Base-by-base conservation (phyloP, 2,797 vertebrate genomes). In the Tokudaia muenninki region DNA sequence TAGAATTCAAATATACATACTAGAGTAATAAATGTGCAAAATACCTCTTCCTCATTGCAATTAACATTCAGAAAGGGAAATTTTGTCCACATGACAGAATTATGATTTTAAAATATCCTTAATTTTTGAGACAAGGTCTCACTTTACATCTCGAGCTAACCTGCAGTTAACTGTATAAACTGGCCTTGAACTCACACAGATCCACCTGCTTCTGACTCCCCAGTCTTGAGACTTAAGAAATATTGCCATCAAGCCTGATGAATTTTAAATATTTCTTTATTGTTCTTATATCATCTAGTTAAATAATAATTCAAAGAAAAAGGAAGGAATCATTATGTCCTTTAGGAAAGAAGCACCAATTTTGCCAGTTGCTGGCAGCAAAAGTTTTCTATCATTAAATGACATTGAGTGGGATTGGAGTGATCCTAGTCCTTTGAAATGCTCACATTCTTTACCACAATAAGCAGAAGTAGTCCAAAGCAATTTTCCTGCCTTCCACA, bases 331-430 rank as follows among this genome's bases (percentile, higher is more conserved):
- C 57, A 29, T 78, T 95, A 57, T 72, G 57, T 77, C 26, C 11
- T 95, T n/a, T 89, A 31, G 61, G 55, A 94, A 95, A 90, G 50
- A 87, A 96, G 74, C 87, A 72, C 24, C 90, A 92, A 89, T 87
- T 91, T 93, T 97, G 29, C 80, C 6, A 59, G 57, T 84, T 90
- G 22, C 65, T 87, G 44, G 86, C 94, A 95, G 55, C 47, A 89
- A 96, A 96, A 81, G 31, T 79, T 91, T 97, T 95, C 74, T 89
- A 57, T 77, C 88, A 57, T 77, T 93, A 89, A 92, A 79, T 90
- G 92, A 67, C 65, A 65, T 81, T 87, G 90, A 87, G 61, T 80
- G 72, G 88, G 29, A 26, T 34, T 1, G 8, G 67, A 94, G 21
- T 59, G 12, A 90, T 86, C 26, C 10, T 94, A 57, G 61, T 59